Conservation (phyloP, 2,113 vertebrate genomes). For the Dicrurus megarhynchus region DNA sequence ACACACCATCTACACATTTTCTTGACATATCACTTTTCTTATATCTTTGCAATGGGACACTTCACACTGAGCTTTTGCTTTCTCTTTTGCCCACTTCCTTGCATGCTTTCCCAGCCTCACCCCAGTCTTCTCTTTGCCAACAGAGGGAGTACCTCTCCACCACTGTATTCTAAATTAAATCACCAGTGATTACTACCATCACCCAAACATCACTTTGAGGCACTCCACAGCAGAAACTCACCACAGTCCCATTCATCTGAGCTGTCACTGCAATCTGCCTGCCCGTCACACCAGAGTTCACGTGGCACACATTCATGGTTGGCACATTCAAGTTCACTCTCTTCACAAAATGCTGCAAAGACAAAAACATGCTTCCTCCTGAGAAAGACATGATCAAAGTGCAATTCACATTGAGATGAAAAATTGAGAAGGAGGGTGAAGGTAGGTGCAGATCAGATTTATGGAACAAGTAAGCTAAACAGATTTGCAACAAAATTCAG, state of each 20-base stretch:
- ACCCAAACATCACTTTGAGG: neutral
- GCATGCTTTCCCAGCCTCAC: neutral
- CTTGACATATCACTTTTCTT: neutral
- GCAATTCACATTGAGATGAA: neutral
- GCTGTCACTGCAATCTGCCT: constrained; percentile 85
- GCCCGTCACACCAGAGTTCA: constrained; percentile 89
- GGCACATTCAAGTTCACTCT: constrained; percentile 84
- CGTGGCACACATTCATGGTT: constrained; percentile 89
- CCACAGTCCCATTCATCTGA: constrained; percentile 97
- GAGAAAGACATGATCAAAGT: neutral
- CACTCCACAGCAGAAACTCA: constrained; percentile 51
- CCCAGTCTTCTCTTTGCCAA: neutral
- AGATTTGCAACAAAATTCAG: neutral
- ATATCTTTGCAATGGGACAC: neutral
- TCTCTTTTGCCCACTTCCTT: neutral
- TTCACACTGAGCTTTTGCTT: neutral
- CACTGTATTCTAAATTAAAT: neutral
- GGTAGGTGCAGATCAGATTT: neutral
- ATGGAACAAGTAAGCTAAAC: neutral
- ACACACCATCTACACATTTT: neutral
- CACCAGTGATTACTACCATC: neutral
- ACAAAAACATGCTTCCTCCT: neutral
- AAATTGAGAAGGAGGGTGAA: neutral
- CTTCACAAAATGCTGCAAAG: constrained; percentile 82
- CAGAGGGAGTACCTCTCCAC: neutral